phyloP scores from a whole-genome alignment of 2,888 invertebrate genomes.

The Lysandra bellargus region DNA sequence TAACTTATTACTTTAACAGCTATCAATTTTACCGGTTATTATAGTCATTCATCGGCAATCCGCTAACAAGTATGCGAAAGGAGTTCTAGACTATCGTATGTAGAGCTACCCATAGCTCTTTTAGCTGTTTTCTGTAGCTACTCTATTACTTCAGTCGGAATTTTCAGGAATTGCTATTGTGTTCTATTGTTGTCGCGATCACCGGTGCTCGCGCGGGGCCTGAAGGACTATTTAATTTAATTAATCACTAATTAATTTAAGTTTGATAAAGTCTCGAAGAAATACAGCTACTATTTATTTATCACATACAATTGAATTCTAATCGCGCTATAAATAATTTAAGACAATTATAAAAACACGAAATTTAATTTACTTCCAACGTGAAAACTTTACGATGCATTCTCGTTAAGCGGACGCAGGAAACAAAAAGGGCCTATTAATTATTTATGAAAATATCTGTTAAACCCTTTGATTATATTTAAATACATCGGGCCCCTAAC shows the following conservation, averaged over 20 bases:
- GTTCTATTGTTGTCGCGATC: too few species aligned
- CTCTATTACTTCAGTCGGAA: too few species aligned
- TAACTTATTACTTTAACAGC: not conserved
- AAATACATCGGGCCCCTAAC: constrained; percentile 71
- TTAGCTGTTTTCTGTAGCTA: not conserved
- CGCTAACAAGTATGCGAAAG: not conserved
- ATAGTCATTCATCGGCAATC: not conserved
- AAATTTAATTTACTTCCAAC: constrained; percentile 29
- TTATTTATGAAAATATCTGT: constrained; percentile 54
- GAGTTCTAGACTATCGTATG: not conserved
- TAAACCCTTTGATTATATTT: constrained; percentile 70
- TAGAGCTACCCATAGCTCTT: not conserved
- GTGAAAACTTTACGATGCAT: constrained; percentile 29
- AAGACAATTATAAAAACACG: constrained; percentile 25
- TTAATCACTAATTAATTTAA: not conserved
- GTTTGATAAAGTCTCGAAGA: not conserved
- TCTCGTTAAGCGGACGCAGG: constrained; percentile 27
- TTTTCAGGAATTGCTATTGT: too few species aligned
- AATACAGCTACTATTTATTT: not conserved
- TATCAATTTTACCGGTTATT: not conserved
- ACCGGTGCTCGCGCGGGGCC: too few species aligned
- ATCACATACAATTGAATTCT: constrained; percentile 12
- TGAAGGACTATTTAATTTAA: too few species aligned
- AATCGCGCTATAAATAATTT: constrained; percentile 20
- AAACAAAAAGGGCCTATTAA: constrained; percentile 44